These are phyloP conservation scores for Drymodes brunneopygia DNA, from an alignment of 2,113 vertebrate genomes.

Conservation along the genomic window DNA sequence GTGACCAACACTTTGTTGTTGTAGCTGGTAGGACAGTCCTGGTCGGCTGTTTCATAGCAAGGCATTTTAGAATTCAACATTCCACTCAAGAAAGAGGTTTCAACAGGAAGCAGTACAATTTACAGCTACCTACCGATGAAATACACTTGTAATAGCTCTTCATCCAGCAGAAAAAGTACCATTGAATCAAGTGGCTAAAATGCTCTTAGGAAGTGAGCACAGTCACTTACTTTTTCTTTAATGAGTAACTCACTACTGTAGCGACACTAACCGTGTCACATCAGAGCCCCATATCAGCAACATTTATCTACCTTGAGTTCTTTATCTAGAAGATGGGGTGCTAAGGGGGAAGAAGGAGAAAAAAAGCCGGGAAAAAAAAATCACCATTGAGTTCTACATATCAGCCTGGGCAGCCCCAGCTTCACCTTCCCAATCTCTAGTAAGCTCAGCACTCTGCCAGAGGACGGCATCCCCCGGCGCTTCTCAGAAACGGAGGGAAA, in stretches of 20 bases:
- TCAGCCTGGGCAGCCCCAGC: background rate
- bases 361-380: rapidly evolving
- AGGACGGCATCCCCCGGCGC: rapidly evolving
- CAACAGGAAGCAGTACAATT: background rate
- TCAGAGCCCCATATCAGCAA: background rate
- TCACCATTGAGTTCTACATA: rapidly evolving
- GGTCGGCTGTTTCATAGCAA: rapidly evolving
- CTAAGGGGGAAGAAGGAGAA: background rate
- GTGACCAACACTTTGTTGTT: rapidly evolving
- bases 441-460: rapidly evolving
- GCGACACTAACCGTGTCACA: background rate
- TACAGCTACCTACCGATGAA: background rate
- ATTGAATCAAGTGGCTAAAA: background rate
- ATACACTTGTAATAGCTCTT: background rate
- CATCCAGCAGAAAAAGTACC: background rate
- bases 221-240: background rate
- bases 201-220: background rate
- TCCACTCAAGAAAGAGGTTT: background rate
- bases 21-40: no score
- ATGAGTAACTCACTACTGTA: background rate
- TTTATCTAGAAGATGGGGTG: no score
- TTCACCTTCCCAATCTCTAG: rapidly evolving
- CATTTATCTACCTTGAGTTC: background rate
- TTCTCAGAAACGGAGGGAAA: rapidly evolving
- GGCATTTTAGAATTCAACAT: background rate